Conservation (phyloP, 2,113 vertebrate species). For the Cynocephalus volans region DNA sequence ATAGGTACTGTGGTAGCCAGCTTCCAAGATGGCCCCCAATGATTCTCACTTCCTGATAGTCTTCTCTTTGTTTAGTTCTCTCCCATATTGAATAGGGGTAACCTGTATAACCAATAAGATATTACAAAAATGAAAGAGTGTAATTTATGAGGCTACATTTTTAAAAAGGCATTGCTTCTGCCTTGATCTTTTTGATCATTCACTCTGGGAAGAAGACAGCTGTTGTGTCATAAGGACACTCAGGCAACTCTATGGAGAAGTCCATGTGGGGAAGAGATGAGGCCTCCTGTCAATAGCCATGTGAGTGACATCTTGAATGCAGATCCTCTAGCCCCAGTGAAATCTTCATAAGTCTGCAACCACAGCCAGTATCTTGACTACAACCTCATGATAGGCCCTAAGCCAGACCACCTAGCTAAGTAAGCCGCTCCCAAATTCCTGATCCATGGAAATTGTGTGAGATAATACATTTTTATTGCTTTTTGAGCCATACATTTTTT, state of each 20-base stretch:
- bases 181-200: constrained; percentile 18
- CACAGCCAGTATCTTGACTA: constrained; percentile 10
- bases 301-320: background rate
- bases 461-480: constrained; percentile 7
- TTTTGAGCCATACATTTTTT: constrained; percentile 34
- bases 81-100: background rate
- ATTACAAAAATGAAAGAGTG: background rate
- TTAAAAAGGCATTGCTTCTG: background rate
- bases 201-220: constrained; percentile 12
- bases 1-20: background rate
- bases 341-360: background rate
- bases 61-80: background rate
- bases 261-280: background rate
- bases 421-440: constrained; percentile 21
- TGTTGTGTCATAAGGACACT: constrained; percentile 12
- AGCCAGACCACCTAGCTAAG: constrained; percentile 13
- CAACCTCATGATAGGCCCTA: background rate
- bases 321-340: background rate
- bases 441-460: background rate
- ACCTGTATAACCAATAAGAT: constrained; percentile 31
- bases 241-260: background rate
- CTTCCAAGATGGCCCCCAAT: background rate
- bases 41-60: constrained; percentile 18
- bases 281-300: background rate
- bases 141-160: constrained; percentile 46